These are phyloP conservation scores for Drosophila koepferae DNA, from an alignment of 2,888 invertebrate genomes.

Conservation along the genomic window DNA sequence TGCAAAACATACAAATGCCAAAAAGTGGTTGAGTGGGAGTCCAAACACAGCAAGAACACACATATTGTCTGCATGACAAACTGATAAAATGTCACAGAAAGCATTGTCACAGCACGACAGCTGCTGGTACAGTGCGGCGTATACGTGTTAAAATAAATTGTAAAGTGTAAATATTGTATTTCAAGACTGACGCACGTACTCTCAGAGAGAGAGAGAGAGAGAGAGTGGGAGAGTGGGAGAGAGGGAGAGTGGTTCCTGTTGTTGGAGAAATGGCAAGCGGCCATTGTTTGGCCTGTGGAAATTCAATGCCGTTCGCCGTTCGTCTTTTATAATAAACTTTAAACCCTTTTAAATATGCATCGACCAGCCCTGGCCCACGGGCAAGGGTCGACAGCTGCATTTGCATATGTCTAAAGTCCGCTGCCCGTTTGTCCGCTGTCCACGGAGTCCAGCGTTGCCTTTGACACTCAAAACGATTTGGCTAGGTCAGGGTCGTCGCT, in stretches of 20 bases:
- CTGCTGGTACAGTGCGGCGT: constrained; percentile 48
- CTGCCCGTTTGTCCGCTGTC: constrained; percentile 11
- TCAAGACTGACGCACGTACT: constrained; percentile 38
- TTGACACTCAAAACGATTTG: constrained; percentile 75
- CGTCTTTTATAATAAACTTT: constrained; percentile 50
- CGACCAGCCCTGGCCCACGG: constrained; percentile 38
- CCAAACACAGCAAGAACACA: constrained; percentile 7
- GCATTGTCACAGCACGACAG: constrained; percentile 65
- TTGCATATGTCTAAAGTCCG: constrained; percentile 65
- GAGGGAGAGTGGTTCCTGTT: background rate
- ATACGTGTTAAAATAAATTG: constrained; percentile 74
- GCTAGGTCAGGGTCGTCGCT: constrained; percentile 73
- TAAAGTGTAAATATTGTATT: constrained; percentile 73
- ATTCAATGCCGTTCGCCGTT: constrained; percentile 29
- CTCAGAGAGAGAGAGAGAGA: background rate
- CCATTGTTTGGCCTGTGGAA: constrained; percentile 29
- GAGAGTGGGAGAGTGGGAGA: background rate
- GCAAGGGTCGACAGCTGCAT: constrained; percentile 62
- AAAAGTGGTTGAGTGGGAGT: background rate
- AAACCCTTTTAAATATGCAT: constrained; percentile 70
- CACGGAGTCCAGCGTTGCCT: constrained; percentile 52
- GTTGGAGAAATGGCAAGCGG: constrained; percentile 1
- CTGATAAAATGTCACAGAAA: constrained; percentile 65
- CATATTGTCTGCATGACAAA: constrained; percentile 48
- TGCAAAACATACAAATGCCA: constrained; percentile 59